These are phyloP conservation scores for Fratercula arctica DNA, from an alignment of 2,797 vertebrate genomes.

Conservation along the genomic window DNA sequence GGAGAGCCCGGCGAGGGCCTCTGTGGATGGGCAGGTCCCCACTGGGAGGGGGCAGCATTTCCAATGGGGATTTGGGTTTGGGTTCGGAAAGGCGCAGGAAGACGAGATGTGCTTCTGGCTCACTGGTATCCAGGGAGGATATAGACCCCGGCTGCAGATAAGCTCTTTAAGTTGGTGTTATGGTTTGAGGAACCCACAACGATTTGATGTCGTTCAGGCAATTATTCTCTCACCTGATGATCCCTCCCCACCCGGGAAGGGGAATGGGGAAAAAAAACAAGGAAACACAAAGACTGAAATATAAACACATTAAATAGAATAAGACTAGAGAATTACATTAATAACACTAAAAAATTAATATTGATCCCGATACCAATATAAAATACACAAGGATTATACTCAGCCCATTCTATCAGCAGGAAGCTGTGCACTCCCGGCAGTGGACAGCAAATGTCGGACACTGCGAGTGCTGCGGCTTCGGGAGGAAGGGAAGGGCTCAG, in stretches of 20 bases:
- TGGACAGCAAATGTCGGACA: neutral
- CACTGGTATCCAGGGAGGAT: neutral
- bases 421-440: neutral
- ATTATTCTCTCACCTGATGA: neutral
- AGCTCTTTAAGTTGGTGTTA: neutral
- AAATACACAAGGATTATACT: neutral
- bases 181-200: neutral
- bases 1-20: neutral
- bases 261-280: neutral
- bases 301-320: neutral
- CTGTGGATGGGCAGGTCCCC: neutral
- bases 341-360: neutral
- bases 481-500: neutral
- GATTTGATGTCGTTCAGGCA: neutral
- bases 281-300: neutral
- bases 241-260: neutral
- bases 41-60: neutral
- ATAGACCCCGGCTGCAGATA: accelerated
- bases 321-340: neutral
- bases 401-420: neutral
- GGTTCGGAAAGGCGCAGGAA: neutral
- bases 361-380: neutral
- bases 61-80: neutral
- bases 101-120: neutral
- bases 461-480: accelerated